Percentiles rank a stretch among this genome's conserved stretches.
phyloP scores from a whole-genome alignment of 2,888 invertebrate species.

The Eilema sororculum region DNA sequence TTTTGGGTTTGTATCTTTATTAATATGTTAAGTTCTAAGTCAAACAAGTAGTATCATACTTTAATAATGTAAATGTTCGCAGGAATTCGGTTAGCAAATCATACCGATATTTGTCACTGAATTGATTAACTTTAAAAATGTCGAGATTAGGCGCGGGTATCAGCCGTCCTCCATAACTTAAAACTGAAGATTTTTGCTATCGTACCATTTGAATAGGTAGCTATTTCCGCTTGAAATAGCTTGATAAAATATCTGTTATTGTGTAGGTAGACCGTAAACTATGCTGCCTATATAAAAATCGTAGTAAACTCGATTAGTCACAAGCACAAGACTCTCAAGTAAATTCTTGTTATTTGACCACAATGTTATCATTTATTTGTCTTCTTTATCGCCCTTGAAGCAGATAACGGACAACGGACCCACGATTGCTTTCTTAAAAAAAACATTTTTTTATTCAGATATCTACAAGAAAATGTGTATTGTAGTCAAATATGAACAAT shows the following conservation, averaged over 20 bases:
- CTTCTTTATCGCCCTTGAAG: constrained; percentile 42
- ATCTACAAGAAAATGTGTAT: constrained; percentile 15
- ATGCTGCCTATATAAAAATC: neutral
- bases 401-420: constrained; percentile 27
- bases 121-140: neutral
- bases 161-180: neutral
- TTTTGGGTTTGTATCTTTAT: neutral
- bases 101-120: neutral
- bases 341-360: constrained; percentile 37
- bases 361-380: constrained; percentile 47
- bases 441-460: constrained; percentile 12
- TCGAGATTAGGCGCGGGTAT: neutral
- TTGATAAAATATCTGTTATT: neutral
- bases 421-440: constrained; percentile 25
- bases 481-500: constrained; percentile 22
- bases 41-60: neutral
- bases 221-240: neutral
- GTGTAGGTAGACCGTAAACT: neutral
- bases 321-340: constrained; percentile 26
- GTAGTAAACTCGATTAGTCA: neutral
- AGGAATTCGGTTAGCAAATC: neutral
- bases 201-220: too few species aligned
- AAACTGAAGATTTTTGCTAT: neutral
- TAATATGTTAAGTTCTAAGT: neutral
- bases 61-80: neutral